A percentile compares a stretch with the other conserved stretches of the same genome.
Conservation (phyloP, 2,888 invertebrate genomes). For the Laothoe populi region DNA sequence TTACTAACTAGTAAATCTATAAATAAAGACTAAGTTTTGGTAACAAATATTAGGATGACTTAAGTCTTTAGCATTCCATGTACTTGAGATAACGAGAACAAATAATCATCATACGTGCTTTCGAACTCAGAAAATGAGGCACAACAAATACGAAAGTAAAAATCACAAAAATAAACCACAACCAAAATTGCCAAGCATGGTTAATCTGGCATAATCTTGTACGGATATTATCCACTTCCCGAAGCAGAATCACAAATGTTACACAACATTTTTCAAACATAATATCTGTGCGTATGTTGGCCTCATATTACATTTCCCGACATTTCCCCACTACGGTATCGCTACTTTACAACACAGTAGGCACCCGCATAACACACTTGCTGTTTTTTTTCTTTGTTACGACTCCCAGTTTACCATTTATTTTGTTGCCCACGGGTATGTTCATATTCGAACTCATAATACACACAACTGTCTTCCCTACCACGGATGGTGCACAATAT, state of each 20-base stretch:
- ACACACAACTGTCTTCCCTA: not conserved
- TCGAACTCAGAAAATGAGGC: no score
- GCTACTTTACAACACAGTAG: conserved; percentile 22
- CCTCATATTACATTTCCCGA: conserved; percentile 17
- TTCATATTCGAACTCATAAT: not conserved
- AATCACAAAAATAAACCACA: not conserved
- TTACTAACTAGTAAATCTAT: no score
- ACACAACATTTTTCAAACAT: conserved; percentile 15
- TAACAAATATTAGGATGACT: no score
- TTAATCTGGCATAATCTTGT: not conserved
- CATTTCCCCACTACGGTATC: conserved; percentile 1
- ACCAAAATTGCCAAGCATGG: not conserved
- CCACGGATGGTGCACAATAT: not conserved
- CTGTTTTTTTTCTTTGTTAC: conserved; percentile 23
- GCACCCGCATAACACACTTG: conserved; percentile 19
- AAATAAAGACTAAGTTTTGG: no score
- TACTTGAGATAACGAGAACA: no score
- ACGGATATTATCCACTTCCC: conserved; percentile 17
- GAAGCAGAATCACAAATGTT: conserved; percentile 19
- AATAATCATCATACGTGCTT: no score
- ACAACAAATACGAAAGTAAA: not conserved
- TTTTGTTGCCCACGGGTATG: conserved; percentile 3
- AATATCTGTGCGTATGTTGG: conserved; percentile 10
- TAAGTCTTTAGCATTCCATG: no score
- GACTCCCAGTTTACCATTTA: conserved; percentile 9